phyloP scores from a whole-genome alignment of 2,113 vertebrate genomes.

The Seriola quinqueradiata region DNA sequence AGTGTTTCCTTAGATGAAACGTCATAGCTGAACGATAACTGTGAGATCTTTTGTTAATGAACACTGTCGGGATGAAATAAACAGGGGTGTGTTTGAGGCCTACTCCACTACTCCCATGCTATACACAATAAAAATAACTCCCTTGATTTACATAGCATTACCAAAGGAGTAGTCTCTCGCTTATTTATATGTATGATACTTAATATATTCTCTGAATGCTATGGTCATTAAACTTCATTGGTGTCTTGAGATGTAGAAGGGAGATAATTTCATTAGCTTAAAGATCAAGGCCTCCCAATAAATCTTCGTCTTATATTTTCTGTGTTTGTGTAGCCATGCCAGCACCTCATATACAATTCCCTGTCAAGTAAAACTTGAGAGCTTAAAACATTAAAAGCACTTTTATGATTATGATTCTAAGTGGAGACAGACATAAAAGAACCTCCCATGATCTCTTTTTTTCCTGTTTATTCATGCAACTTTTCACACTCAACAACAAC shows the following conservation, averaged over 20 bases:
- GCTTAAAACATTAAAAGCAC: background rate
- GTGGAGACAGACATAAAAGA: slow-evolving; percentile 27
- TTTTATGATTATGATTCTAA: slow-evolving; percentile 36
- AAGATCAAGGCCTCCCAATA: slow-evolving; percentile 1
- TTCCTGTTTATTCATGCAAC: slow-evolving; percentile 24
- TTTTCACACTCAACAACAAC: slow-evolving; percentile 7
- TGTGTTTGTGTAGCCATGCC: background rate
- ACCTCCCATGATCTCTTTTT: background rate
- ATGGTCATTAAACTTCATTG: slow-evolving; percentile 29
- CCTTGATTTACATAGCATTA: background rate
- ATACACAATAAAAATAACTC: slow-evolving; percentile 1
- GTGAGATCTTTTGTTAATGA: slow-evolving; percentile 32
- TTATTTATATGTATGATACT: slow-evolving; percentile 24
- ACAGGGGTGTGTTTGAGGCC: background rate
- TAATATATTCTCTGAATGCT: background rate
- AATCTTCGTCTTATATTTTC: background rate
- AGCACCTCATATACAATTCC: background rate
- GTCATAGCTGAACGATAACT: slow-evolving; percentile 43
- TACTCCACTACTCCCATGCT: background rate
- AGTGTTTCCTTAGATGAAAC: slow-evolving; percentile 13
- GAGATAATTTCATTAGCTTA: slow-evolving; percentile 27
- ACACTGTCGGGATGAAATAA: slow-evolving; percentile 13
- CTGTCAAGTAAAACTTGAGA: slow-evolving; percentile 5
- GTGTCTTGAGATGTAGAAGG: slow-evolving; percentile 23
- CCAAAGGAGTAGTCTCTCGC: background rate